Conservation (phyloP, 2,113 vertebrate species). For the Pteronura brasiliensis region DNA sequence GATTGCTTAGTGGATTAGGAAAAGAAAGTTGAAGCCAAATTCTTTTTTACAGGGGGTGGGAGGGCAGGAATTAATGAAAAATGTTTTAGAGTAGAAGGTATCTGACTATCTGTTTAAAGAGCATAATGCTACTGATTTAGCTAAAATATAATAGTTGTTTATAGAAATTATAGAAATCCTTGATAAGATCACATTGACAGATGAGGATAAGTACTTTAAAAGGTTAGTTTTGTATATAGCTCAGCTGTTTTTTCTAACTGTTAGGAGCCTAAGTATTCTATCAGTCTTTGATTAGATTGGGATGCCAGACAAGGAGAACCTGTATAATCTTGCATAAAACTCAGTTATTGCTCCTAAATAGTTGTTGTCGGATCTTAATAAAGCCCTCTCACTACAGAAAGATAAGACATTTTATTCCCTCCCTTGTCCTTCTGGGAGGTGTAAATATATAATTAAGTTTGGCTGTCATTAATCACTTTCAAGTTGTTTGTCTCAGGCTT, state of each 20-base stretch:
- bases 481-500: slow-evolving; percentile 52
- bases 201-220: slow-evolving; percentile 56
- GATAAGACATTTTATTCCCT: slow-evolving; percentile 49
- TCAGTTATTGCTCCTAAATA: slow-evolving; percentile 57
- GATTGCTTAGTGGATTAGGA: slow-evolving; percentile 68
- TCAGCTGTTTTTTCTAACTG: slow-evolving; percentile 37
- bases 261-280: not conserved
- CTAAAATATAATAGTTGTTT: slow-evolving; percentile 73
- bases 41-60: not conserved
- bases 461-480: slow-evolving; percentile 61
- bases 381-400: slow-evolving; percentile 43
- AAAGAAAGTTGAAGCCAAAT: slow-evolving; percentile 51
- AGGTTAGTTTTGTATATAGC: slow-evolving; percentile 46
- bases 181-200: slow-evolving; percentile 67
- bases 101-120: slow-evolving; percentile 40
- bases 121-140: slow-evolving; percentile 58
- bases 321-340: slow-evolving; percentile 67
- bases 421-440: slow-evolving; percentile 61
- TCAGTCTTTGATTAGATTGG: slow-evolving; percentile 24
- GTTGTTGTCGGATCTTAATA: slow-evolving; percentile 60
- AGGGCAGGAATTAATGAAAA: slow-evolving; percentile 32
- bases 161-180: slow-evolving; percentile 62
- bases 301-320: slow-evolving; percentile 18
- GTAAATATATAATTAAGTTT: slow-evolving; percentile 69
- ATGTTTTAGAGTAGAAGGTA: slow-evolving; percentile 28